These are phyloP conservation scores for Nesometra sesokonis DNA, from an alignment of 35 echinoderm and acorn worm genomes.

Conservation along the genomic window DNA sequence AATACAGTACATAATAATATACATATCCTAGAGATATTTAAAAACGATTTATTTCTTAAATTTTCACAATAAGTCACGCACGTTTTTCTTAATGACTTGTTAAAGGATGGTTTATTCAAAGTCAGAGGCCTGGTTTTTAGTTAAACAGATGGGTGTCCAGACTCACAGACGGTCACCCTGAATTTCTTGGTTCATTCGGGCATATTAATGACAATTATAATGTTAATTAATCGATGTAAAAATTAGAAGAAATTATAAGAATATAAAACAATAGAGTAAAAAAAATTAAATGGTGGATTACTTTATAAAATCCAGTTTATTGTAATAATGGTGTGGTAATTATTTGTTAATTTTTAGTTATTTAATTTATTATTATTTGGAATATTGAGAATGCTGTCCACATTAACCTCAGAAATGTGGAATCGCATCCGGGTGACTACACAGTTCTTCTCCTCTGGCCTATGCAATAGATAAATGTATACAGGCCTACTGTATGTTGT, in stretches of 20 bases:
- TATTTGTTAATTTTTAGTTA: too few relatives aligned
- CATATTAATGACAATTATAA: not conserved
- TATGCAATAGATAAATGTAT: too few relatives aligned
- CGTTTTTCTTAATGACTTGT: not conserved
- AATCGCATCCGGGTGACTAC: too few relatives aligned
- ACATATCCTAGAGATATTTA: not conserved
- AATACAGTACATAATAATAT: not conserved
- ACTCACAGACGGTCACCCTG: not conserved
- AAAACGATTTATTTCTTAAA: not conserved
- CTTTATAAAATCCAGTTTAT: too few relatives aligned
- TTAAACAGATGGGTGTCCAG: not conserved
- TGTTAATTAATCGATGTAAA: not conserved
- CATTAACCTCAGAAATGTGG: too few relatives aligned
- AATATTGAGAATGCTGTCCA: too few relatives aligned
- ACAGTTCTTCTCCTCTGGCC: too few relatives aligned
- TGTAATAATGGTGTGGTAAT: too few relatives aligned
- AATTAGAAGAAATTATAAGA: not conserved
- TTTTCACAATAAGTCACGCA: not conserved
- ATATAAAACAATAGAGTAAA: too few relatives aligned
- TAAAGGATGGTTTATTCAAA: not conserved
- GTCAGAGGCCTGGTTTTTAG: not conserved
- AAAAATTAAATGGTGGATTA: too few relatives aligned
- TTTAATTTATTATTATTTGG: too few relatives aligned
- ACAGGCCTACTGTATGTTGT: too few relatives aligned
- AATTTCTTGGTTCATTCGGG: not conserved